phyloP scores from a whole-genome alignment of 2,888 invertebrate species.

The Ashinkailepas kermadecensis region DNA sequence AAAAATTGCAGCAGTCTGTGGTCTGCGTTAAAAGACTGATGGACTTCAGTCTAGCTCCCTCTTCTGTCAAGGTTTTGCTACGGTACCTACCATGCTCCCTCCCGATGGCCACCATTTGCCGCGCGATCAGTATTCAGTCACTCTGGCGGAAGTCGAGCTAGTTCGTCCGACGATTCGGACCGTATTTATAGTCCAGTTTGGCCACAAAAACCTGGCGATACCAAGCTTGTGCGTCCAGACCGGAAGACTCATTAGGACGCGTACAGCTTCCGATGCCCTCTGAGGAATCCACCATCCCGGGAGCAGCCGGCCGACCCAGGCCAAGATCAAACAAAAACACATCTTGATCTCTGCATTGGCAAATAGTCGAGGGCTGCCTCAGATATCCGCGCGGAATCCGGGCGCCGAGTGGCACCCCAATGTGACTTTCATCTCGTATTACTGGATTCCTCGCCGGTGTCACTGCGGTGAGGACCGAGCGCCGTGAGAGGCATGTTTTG shows the following conservation, averaged over 20 bases:
- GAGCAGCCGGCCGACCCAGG: not conserved
- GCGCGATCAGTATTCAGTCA: too few relatives aligned
- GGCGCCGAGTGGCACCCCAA: not conserved
- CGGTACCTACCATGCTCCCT: too few relatives aligned
- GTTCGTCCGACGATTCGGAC: not conserved
- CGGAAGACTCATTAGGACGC: constrained; percentile 9
- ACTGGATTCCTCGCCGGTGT: not conserved
- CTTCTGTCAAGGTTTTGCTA: too few relatives aligned
- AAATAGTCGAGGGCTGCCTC: not conserved
- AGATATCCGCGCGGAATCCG: not conserved
- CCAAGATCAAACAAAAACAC: constrained; percentile 16
- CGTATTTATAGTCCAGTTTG: not conserved
- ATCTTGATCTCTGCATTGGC: not conserved
- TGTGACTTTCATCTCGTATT: not conserved
- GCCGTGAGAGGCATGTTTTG: too few relatives aligned
- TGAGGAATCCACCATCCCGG: not conserved
- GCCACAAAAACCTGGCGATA: not conserved
- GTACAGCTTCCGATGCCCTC: not conserved
- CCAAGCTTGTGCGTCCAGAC: not conserved
- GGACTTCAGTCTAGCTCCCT: too few relatives aligned
- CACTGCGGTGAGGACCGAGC: too few relatives aligned
- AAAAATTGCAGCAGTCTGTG: too few relatives aligned
- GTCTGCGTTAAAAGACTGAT: too few relatives aligned
- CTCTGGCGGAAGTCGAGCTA: not conserved
- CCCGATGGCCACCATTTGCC: too few relatives aligned